A percentile compares a stretch with the other conserved stretches of the same genome.
phyloP scores from a whole-genome alignment of 2,113 vertebrate genomes.

The Ammodytes dubius region DNA sequence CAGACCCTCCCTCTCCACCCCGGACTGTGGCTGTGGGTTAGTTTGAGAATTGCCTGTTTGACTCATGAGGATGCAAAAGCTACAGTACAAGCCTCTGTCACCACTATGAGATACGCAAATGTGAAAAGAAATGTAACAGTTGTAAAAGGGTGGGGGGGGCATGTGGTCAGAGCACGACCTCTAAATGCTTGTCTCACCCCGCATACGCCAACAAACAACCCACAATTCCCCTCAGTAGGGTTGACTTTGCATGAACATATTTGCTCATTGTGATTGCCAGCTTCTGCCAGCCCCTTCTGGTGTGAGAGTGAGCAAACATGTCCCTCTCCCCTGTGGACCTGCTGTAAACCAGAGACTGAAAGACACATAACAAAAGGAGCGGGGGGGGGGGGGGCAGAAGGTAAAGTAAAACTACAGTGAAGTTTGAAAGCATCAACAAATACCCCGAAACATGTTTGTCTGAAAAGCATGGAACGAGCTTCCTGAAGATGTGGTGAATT shows the following conservation, averaged over 20 bases:
- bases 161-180: slow-evolving; percentile 41
- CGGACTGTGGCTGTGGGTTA: background rate
- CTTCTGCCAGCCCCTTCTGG: slow-evolving; percentile 61
- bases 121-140: slow-evolving; percentile 61
- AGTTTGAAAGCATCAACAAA: slow-evolving; percentile 41
- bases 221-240: slow-evolving; percentile 49
- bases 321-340: slow-evolving; percentile 42
- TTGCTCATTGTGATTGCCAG: slow-evolving; percentile 73
- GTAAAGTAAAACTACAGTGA: slow-evolving; percentile 62
- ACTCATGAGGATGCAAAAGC: slow-evolving; percentile 37
- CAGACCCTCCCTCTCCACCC: background rate
- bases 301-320: slow-evolving; percentile 73
- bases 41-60: slow-evolving; percentile 21
- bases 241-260: slow-evolving; percentile 73
- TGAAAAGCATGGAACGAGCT: too few species aligned
- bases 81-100: slow-evolving; percentile 44
- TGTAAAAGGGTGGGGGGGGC: slow-evolving; percentile 48
- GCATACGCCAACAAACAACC: slow-evolving; percentile 57
- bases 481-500: too few species aligned
- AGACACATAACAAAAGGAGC: slow-evolving; percentile 63
- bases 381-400: slow-evolving; percentile 55
- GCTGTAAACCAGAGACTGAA: slow-evolving; percentile 63
- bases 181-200: slow-evolving; percentile 29
- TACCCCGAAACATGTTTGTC: too few species aligned
- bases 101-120: slow-evolving; percentile 31